Percentiles rank a stretch among this genome's conserved stretches.
Conservation (phyloP, 2,797 vertebrate species). For the Anableps anableps region DNA sequence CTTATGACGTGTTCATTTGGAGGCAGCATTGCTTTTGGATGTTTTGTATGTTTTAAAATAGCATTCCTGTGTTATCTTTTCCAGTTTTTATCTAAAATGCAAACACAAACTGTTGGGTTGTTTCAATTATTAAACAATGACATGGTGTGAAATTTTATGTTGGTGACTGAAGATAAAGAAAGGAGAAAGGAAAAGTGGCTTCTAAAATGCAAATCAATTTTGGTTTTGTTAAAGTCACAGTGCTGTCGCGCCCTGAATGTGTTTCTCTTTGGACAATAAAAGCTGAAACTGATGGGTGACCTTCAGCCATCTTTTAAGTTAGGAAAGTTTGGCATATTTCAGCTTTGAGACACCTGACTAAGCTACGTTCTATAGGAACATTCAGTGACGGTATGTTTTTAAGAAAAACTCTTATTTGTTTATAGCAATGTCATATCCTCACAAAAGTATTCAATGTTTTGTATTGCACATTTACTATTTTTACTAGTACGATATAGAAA, state of each 20-base stretch:
- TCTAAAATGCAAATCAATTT: neutral
- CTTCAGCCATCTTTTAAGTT: neutral
- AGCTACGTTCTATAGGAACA: neutral
- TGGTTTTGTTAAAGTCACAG: neutral
- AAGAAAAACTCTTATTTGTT: neutral
- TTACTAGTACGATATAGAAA: neutral
- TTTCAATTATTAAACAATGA: neutral
- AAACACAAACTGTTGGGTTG: neutral
- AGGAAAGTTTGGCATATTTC: neutral
- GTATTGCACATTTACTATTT: neutral
- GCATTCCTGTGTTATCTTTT: neutral
- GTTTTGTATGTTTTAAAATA: neutral
- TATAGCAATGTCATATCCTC: neutral
- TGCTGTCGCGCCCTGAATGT: neutral
- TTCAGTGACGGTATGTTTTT: neutral
- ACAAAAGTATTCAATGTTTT: neutral
- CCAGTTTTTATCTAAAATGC: neutral
- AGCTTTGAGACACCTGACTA: neutral
- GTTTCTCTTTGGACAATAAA: neutral
- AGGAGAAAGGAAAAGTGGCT: neutral
- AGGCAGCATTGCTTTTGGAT: conserved; percentile 38
- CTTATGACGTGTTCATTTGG: conserved; percentile 25
- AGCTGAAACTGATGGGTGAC: neutral
- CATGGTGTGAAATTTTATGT: neutral
- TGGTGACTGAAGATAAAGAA: neutral